Base-by-base conservation (phyloP, 1,140 invertebrate genomes). In the Pemphigus obesinymphae region DNA sequence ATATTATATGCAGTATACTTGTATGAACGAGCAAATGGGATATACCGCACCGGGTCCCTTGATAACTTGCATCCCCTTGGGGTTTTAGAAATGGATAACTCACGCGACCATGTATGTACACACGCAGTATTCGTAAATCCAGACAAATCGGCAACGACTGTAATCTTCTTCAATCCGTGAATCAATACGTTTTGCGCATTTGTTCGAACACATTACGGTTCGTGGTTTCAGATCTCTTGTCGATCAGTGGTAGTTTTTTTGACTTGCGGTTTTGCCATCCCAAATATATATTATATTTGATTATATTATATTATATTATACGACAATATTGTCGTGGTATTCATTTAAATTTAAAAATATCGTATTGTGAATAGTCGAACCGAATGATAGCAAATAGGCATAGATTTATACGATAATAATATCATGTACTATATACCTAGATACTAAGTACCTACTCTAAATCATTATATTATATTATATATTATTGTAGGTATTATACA, bases 131-230 rank as follows among this genome's bases (percentile, higher is more conserved):
- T 37, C 13, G 8, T 78, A 43, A 63, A 61, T 29, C 76, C 55
- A 15, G 23, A 80, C 55, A 63, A 80, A 80, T 80, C 76, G 37
- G 55, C n/a, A 63, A 58, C 50, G 75, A 78, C 61, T 78, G 53
- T 78, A 78, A 78, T 78, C 75, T 61, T 17, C 50, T 43, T 6
- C 2, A 78, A 78, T 78, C 31, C 29, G 8, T 15, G 37, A 55
- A 58, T 78, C 72, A 75, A 75, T 75, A 75, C 29, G 34, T 43
- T 70, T 70, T 2, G 40, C n/a, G 40, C 40, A 26, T 17, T 43
- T 43, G 68, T 75, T n/a, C 8, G 29, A 31, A 37, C 72, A 53
- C 29, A 55, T 58, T 58, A 78, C n/a, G n/a, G 34, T 58, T 40
- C 3, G 75, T 37, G 29, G 31, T 58, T 78, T 55, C 75, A 13